Conservation (phyloP, 2,797 vertebrate genomes). For the Mus minutoides region DNA sequence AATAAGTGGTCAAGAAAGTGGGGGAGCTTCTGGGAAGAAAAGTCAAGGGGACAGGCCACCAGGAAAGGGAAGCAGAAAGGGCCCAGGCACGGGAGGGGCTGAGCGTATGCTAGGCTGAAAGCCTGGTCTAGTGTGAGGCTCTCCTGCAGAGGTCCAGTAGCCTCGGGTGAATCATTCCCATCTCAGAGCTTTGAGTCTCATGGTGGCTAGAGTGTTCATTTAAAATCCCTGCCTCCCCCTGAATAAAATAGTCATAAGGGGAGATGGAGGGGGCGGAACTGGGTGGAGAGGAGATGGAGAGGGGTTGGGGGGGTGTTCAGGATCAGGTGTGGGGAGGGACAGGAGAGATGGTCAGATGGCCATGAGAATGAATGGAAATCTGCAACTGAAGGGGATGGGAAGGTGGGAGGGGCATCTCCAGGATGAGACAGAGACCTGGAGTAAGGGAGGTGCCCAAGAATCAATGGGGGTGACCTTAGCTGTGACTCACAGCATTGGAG, state of each 20-base stretch:
- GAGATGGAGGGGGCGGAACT: background rate
- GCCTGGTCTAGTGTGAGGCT: background rate
- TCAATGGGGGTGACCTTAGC: background rate
- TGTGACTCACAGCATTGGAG: background rate
- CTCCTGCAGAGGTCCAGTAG: too few relatives aligned
- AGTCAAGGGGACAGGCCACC: background rate
- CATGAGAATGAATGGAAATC: background rate
- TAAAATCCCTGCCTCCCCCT: background rate
- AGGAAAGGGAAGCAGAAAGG: background rate
- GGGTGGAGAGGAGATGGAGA: background rate
- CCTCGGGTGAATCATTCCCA: rapidly evolving
- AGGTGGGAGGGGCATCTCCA: background rate
- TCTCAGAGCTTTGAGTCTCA: background rate
- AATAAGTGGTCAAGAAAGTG: rapidly evolving
- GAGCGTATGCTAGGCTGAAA: background rate
- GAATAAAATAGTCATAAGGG: background rate
- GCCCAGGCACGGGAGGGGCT: background rate
- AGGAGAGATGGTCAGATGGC: background rate
- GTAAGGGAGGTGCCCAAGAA: background rate
- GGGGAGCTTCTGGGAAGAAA: too few relatives aligned
- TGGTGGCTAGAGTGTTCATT: background rate
- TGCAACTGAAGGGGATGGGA: background rate
- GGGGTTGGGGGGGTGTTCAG: background rate
- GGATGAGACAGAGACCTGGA: background rate
- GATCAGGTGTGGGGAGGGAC: background rate